Evolutionary conservation across 1,140 invertebrate genomes (phyloP).

Genomic region (Cyrtorhinus lividipennis): DNA sequence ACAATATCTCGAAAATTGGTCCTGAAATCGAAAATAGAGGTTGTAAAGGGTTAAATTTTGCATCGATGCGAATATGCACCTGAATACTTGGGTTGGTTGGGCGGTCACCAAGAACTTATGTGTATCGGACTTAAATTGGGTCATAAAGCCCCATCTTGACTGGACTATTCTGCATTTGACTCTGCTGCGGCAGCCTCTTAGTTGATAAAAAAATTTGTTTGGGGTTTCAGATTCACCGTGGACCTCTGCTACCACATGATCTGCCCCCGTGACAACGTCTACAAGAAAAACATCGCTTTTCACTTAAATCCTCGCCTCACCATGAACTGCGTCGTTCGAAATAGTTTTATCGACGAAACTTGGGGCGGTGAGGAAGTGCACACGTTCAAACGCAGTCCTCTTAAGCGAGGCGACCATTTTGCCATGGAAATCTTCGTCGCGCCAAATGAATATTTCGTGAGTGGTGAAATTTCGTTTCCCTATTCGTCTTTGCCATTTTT

Average conservation of each 20-base stretch:
- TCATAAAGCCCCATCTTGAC: not conserved
- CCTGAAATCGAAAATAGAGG: no score
- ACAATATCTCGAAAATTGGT: no score
- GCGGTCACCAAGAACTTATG: not conserved
- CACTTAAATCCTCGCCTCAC: slow-evolving; percentile 1
- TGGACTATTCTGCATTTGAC: not conserved
- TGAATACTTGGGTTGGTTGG: not conserved
- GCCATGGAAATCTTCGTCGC: slow-evolving; percentile 12
- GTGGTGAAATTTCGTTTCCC: not conserved
- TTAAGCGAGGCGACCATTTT: not conserved
- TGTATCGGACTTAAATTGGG: no score
- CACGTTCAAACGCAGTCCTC: not conserved
- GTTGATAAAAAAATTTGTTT: no score
- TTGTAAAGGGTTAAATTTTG: not conserved
- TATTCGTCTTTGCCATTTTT: not conserved
- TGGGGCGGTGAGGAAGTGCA: slow-evolving; percentile 11
- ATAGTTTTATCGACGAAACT: not conserved
- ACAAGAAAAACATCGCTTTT: slow-evolving; percentile 10
- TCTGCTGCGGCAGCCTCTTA: no score
- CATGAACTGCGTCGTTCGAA: slow-evolving; percentile 9
- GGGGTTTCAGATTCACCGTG: not conserved
- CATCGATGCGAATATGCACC: not conserved
- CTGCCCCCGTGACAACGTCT: not conserved
- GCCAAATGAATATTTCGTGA: not conserved
- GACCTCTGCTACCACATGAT: not conserved